Conservation (phyloP, 2,113 vertebrate genomes). For the Osmerus eperlanus region DNA sequence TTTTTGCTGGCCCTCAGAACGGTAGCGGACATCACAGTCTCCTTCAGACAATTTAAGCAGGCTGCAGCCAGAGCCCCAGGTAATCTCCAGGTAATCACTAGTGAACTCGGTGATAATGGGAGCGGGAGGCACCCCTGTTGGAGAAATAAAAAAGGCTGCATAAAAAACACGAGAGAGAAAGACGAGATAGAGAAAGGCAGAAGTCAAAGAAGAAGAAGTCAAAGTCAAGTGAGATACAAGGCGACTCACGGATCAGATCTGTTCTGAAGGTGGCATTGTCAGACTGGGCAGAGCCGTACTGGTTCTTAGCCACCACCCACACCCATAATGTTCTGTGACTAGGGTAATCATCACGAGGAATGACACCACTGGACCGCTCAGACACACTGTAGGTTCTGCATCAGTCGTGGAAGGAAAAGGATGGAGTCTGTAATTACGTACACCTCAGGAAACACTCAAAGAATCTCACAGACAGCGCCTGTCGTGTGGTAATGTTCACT, state of each 20-base stretch:
- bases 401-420: no score
- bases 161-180: neutral
- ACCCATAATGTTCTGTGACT: constrained; percentile 35
- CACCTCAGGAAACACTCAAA: no score
- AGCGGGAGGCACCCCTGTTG: constrained; percentile 49
- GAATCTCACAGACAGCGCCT: no score
- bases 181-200: no score
- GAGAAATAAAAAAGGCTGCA: neutral
- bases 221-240: neutral
- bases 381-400: constrained; percentile 16
- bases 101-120: constrained; percentile 18
- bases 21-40: constrained; percentile 49
- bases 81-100: constrained; percentile 36
- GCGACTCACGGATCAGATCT: constrained; percentile 53
- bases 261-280: constrained; percentile 20
- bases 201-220: neutral
- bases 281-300: constrained; percentile 41
- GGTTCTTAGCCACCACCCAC: constrained; percentile 54
- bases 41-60: neutral
- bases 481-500: no score
- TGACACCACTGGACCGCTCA: neutral
- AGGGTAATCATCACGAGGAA: constrained; percentile 18
- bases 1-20: constrained; percentile 4
- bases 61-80: constrained; percentile 41
- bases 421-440: no score